Evolutionary conservation across 1,140 invertebrate genomes (phyloP).

Genomic region (Mercenaria mercenaria): DNA sequence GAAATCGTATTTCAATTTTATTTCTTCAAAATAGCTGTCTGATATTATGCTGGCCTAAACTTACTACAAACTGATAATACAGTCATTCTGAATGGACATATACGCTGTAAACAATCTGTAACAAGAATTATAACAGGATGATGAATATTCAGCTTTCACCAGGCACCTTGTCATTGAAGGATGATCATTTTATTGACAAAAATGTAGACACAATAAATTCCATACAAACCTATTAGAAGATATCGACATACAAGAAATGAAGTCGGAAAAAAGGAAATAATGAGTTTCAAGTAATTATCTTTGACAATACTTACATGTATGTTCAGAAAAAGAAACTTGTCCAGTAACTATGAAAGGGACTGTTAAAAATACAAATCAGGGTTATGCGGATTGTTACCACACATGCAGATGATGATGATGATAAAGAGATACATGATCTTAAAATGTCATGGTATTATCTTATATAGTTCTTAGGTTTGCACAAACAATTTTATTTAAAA

Average conservation of each 20-base stretch:
- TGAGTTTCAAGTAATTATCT: too few relatives aligned
- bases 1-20: slow-evolving; percentile 6
- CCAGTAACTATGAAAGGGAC: too few relatives aligned
- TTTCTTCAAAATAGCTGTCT: slow-evolving; percentile 23
- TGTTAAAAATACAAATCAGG: too few relatives aligned
- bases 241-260: slow-evolving; percentile 1
- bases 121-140: slow-evolving; percentile 14
- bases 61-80: slow-evolving; percentile 13
- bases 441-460: too few relatives aligned
- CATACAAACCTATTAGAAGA: slow-evolving; percentile 11
- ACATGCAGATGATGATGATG: too few relatives aligned
- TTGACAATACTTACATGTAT: too few relatives aligned
- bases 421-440: too few relatives aligned
- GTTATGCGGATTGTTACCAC: too few relatives aligned
- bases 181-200: slow-evolving; percentile 2
- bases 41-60: slow-evolving; percentile 14
- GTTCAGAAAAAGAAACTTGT: too few relatives aligned
- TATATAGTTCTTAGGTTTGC: too few relatives aligned
- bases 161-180: slow-evolving; percentile 13
- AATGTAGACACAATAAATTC: slow-evolving; percentile 12
- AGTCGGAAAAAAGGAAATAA: too few relatives aligned
- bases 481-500: too few relatives aligned
- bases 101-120: slow-evolving; percentile 14
- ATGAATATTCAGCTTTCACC: background rate
- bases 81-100: slow-evolving; percentile 15